Conservation (phyloP, 2,888 invertebrate species). For the Rhopalosiphum nymphaeae region DNA sequence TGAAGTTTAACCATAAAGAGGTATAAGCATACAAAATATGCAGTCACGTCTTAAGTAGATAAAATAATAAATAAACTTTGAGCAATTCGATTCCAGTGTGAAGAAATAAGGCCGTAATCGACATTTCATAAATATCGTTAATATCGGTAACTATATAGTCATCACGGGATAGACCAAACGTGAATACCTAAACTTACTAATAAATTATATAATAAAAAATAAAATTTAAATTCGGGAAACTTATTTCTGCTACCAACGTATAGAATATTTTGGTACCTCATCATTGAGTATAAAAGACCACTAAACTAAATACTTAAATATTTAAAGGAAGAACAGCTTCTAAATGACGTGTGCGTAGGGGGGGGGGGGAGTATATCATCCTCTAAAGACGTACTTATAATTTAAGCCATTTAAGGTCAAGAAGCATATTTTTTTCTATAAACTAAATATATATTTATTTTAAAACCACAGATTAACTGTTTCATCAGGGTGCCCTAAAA, state of each 20-base stretch:
- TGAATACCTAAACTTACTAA: no score
- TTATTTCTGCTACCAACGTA: no score
- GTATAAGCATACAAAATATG: no score
- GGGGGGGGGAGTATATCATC: not conserved
- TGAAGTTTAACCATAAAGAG: not conserved
- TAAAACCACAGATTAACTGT: not conserved
- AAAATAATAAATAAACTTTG: not conserved
- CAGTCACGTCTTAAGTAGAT: not conserved
- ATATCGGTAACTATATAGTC: no score
- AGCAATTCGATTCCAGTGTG: not conserved
- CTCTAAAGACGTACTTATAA: not conserved
- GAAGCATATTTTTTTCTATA: not conserved
- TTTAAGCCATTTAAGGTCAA: not conserved
- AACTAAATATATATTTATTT: not conserved
- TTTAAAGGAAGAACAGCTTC: no score
- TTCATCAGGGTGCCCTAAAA: not conserved
- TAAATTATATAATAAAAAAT: no score
- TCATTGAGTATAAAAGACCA: no score
- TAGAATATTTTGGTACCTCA: no score
- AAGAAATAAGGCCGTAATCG: not conserved
- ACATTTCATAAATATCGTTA: not conserved
- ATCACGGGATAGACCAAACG: no score
- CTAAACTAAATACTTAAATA: no score
- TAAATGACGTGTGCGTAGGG: no score
- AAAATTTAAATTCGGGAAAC: no score